These are phyloP conservation scores for Stenolophus ochropezus DNA, from an alignment of 2,888 invertebrate genomes.

Conservation along the genomic window DNA sequence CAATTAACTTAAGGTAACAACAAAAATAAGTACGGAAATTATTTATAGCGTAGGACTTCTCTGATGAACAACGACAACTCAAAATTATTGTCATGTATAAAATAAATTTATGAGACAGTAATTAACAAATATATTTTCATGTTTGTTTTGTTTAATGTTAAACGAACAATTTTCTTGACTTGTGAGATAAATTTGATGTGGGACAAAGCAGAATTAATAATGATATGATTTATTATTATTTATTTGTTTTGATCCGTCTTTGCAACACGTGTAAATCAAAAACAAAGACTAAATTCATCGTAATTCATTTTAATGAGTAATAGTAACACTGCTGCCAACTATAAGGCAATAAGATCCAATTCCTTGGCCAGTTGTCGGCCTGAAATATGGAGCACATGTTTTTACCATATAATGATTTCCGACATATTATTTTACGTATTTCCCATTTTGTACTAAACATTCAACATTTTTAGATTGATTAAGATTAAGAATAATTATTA, in stretches of 20 bases:
- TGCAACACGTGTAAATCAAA: no score
- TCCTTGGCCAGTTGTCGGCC: no score
- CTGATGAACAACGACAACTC: conserved; percentile 40
- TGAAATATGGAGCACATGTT: no score
- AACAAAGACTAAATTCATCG: no score
- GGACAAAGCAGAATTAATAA: conserved; percentile 5
- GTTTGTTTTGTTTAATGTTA: conserved; percentile 7
- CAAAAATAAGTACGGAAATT: conserved; percentile 12
- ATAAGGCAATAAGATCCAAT: no score
- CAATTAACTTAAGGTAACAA: conserved; percentile 23
- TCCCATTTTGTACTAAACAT: no score
- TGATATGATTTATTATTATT: background rate
- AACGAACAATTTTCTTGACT: background rate
- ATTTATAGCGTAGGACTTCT: conserved; percentile 32
- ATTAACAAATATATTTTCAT: conserved; percentile 33
- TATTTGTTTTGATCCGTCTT: background rate
- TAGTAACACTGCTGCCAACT: no score
- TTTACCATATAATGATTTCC: no score
- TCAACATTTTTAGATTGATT: no score
- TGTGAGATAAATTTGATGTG: background rate
- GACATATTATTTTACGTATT: no score
- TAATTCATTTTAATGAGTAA: no score
- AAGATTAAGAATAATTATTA: no score
- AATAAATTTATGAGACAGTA: conserved; percentile 35
- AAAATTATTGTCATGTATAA: conserved; percentile 14